Percentiles rank a stretch among this genome's conserved stretches.
These are phyloP conservation scores for Picathartes gymnocephalus DNA, from an alignment of 2,113 vertebrate genomes.

Conservation along the genomic window DNA sequence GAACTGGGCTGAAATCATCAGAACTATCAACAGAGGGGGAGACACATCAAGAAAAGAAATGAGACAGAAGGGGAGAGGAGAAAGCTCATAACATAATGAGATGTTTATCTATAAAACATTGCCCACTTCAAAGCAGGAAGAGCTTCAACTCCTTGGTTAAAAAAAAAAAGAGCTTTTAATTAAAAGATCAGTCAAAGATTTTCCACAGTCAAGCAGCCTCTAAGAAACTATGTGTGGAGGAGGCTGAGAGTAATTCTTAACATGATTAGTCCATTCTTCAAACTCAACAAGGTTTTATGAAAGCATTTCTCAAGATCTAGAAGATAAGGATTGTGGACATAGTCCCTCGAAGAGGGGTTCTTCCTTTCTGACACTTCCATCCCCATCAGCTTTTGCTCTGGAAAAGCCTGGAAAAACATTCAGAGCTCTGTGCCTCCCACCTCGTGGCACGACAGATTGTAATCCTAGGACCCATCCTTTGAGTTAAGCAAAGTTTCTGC, in stretches of 20 bases:
- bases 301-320: background rate
- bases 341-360: background rate
- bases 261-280: conserved; percentile 18
- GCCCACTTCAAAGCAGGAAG: conserved; percentile 54
- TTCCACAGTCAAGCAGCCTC: conserved; percentile 42
- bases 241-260: conserved; percentile 26
- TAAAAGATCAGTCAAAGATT: conserved; percentile 53
- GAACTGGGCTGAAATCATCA: background rate
- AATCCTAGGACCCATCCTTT: background rate
- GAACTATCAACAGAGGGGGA: background rate
- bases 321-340: background rate
- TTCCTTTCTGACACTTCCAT: background rate
- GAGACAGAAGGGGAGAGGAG: conserved; percentile 14
- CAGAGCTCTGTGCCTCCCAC: background rate
- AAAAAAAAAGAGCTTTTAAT: conserved; percentile 19
- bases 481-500: background rate
- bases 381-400: background rate
- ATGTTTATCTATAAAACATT: conserved; percentile 43
- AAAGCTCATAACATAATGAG: conserved; percentile 34
- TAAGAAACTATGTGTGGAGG: conserved; percentile 38
- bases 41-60: conserved; percentile 2
- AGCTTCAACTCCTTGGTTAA: background rate
- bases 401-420: background rate
- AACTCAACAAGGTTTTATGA: background rate
- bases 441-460: accelerated